Evolutionary conservation across 2,797 vertebrate species (phyloP).

Genomic region (Sardinella longiceps): DNA sequence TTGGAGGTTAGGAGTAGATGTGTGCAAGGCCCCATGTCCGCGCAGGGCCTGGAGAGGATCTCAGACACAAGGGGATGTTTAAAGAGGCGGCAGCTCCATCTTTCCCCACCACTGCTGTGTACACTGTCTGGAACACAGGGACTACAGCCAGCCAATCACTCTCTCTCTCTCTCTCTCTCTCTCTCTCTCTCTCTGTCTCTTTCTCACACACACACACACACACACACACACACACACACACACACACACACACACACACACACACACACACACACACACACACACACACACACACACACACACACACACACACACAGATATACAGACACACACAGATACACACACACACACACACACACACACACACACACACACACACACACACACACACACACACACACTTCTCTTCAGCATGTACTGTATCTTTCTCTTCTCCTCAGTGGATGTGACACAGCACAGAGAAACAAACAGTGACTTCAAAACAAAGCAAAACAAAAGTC

Average conservation of each 20-base stretch:
- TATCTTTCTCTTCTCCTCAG: neutral
- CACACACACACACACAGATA: neutral
- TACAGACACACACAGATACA: neutral
- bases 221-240: constrained; percentile 39
- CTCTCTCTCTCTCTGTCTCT: neutral
- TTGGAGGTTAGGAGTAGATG: neutral
- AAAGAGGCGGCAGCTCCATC: neutral
- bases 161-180: neutral
- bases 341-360: constrained; percentile 29
- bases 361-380: constrained; percentile 3
- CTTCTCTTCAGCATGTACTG: neutral
- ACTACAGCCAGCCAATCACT: neutral
- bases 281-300: neutral
- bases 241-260: neutral
- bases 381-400: constrained; percentile 32
- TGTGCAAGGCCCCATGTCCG: neutral
- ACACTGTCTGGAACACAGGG: neutral
- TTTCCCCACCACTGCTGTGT: neutral
- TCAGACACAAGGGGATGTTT: constrained; percentile 11
- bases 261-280: neutral
- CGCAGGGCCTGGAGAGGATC: neutral
- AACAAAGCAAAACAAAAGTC: neutral
- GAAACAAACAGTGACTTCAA: neutral
- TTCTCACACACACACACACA: constrained; percentile 24
- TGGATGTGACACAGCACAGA: neutral